A percentile compares a stretch with the other conserved stretches of the same genome.
Conservation (phyloP, 2,797 vertebrate genomes). For the Falco cherrug region DNA sequence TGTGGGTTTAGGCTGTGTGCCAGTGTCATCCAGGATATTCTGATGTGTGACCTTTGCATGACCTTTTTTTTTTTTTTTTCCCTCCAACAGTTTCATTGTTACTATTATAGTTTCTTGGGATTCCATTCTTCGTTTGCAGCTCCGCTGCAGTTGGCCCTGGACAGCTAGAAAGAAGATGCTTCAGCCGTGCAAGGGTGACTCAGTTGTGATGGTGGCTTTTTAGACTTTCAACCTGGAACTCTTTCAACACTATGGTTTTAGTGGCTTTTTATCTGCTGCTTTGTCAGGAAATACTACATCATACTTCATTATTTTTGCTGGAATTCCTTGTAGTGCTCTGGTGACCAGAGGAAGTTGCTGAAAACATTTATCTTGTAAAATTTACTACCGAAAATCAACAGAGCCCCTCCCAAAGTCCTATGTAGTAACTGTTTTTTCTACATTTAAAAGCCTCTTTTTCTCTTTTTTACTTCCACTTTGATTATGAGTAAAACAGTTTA, state of each 20-base stretch:
- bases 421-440: not conserved
- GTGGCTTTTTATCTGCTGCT: not conserved
- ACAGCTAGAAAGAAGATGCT: not conserved
- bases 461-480: not conserved
- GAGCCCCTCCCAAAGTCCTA: not conserved
- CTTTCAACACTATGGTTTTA: not conserved
- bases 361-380: not conserved
- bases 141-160: not conserved
- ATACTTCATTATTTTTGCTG: slow-evolving; percentile 5
- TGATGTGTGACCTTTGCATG: not conserved
- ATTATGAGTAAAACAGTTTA: not conserved
- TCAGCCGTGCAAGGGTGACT: not conserved
- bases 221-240: not conserved
- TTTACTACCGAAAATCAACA: not conserved
- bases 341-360: not conserved
- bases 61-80: not conserved
- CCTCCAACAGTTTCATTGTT: not conserved
- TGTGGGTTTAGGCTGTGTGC: not conserved
- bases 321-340: not conserved
- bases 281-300: not conserved
- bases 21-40: not conserved
- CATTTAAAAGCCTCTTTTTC: not conserved
- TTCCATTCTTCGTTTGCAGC: not conserved
- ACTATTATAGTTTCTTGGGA: not conserved
- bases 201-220: not conserved